Evolutionary conservation across 2,113 vertebrate species (phyloP).

Genomic region (Nothoprocta pentlandii): DNA sequence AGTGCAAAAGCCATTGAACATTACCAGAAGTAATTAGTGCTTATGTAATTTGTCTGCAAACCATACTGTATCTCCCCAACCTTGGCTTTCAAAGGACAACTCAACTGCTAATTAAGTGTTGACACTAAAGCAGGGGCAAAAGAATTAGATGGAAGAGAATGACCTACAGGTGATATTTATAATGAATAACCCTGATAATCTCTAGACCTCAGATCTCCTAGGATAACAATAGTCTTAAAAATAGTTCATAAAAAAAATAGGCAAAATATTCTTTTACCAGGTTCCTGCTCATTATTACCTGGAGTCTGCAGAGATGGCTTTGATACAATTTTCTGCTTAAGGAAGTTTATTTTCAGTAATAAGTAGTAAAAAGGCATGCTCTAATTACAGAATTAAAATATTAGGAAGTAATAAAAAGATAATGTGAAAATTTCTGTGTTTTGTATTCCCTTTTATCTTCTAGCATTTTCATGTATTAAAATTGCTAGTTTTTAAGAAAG

Average conservation of each 20-base stretch:
- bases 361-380: neutral
- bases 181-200: neutral
- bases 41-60: slow-evolving; percentile 29
- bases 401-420: neutral
- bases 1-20: slow-evolving; percentile 15
- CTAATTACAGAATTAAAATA: neutral
- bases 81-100: slow-evolving; percentile 20
- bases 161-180: neutral
- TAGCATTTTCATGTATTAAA: neutral
- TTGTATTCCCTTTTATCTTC: neutral
- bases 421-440: neutral
- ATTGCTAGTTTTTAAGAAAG: neutral
- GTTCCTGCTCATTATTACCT: neutral
- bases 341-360: slow-evolving; percentile 29
- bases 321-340: slow-evolving; percentile 4
- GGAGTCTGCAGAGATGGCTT: neutral
- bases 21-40: slow-evolving; percentile 29
- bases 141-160: neutral
- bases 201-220: neutral
- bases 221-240: neutral
- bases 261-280: neutral
- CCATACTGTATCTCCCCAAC: neutral
- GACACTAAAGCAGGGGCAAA: neutral
- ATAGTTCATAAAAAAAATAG: neutral
- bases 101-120: slow-evolving; percentile 14